These are phyloP conservation scores for Tetragonisca angustula DNA, from an alignment of 2,888 invertebrate genomes.

Conservation along the genomic window DNA sequence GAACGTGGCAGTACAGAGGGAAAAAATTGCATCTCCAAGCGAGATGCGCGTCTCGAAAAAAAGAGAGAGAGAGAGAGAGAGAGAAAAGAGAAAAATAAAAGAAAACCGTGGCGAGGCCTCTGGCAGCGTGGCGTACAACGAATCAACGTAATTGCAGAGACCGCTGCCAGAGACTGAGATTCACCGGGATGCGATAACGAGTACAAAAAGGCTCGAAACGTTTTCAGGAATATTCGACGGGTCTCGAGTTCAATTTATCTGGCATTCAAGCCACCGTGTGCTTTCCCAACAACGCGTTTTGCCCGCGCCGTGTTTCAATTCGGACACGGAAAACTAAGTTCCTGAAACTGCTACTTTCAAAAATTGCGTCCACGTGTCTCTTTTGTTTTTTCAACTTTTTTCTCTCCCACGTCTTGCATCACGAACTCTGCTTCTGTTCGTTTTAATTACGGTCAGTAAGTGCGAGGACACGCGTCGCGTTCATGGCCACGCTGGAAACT, in stretches of 20 bases:
- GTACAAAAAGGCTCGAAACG: constrained; percentile 50
- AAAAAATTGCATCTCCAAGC: neutral
- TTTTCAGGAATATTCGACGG: constrained; percentile 51
- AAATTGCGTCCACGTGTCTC: constrained; percentile 28
- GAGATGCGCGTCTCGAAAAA: neutral
- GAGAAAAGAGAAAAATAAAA: neutral
- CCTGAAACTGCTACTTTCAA: neutral
- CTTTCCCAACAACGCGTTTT: constrained; percentile 59
- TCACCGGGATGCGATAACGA: constrained; percentile 44
- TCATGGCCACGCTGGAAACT: neutral
- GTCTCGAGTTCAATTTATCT: constrained; percentile 68
- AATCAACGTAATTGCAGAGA: constrained; percentile 55
- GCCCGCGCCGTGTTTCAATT: constrained; percentile 56
- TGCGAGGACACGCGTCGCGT: neutral
- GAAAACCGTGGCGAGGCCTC: neutral
- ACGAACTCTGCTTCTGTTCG: neutral
- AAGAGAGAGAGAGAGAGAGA: neutral
- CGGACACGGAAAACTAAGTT: constrained; percentile 28
- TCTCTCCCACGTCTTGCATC: neutral
- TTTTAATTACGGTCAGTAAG: neutral
- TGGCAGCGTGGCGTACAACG: constrained; percentile 17
- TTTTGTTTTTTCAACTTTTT: neutral
- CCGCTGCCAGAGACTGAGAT: constrained; percentile 41
- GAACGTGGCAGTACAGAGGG: neutral
- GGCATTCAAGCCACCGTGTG: constrained; percentile 64